Evolutionary conservation across 2,888 invertebrate species (phyloP), one percentile per base, ranked within the genome.

Genomic region (Halictus ligatus): DNA sequence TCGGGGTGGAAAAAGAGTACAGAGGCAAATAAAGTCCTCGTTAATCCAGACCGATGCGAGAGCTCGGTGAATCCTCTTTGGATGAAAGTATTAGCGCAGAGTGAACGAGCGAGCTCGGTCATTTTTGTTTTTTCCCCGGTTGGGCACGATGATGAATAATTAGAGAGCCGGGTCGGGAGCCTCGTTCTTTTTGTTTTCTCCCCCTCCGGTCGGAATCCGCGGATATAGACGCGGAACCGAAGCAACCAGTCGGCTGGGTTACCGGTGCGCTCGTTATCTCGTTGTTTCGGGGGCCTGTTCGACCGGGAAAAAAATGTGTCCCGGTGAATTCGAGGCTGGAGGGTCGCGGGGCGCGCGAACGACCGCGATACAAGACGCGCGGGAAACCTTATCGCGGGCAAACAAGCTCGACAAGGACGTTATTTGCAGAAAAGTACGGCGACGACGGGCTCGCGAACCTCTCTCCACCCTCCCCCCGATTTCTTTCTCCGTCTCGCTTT

Each of bases 71-170:
- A 90, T 90, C 90, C 90, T 90, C 88, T 88, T 90, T 88, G 85
- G 86, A 82, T 78, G 90, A 88, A 88, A 87, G 90, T 87, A 90
- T 90, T 88, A 90, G 72, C 83, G 81, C 80, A 77, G 90, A 84
- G 88, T 85, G 85, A 88, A 88, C 88, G 80, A 80, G 79, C 71
- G 75, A 74, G 67, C 40, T 43, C 43, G 69, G 73, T 50, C 75
- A 74, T 84, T 88, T 82, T 82, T 76, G 81, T 86, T 89, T 88
- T 81, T 88, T 81, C 88, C 71, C 69, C 78, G 69, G 79, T 84
- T 67, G 88, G 85, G 85, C 84, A 83, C 88, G 88, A 89, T 87
- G 88, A 90, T 89, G 89, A 90, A 90, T 90, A 90, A 90, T 90
- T 90, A 90, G 90, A 88, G 86, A 87, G 84, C 80, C 64, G 75